Evolutionary conservation across 2,113 vertebrate genomes (phyloP), one percentile per base, ranked within the genome.

Genomic region (Seriola aureovittata): DNA sequence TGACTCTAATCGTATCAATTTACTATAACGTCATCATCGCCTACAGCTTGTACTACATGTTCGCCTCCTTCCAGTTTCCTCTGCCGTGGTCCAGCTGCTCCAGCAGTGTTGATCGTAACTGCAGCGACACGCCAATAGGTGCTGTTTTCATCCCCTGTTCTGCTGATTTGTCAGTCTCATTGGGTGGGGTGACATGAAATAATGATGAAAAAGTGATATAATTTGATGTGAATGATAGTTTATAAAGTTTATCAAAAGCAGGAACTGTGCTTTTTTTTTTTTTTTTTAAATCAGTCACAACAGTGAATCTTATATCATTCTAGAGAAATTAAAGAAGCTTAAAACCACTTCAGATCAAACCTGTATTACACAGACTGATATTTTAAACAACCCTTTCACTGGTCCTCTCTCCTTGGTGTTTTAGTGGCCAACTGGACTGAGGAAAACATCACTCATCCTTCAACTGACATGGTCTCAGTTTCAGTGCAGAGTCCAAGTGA

Each of bases 11-110:
- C 60, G 95, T 99, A 58, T 75, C 95, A 0, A 93, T 99, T 74
- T 99, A 99, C 91, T 99, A 99, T 80, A 99, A 98, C 0, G 96
- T 98, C 62, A 98, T 99, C 89, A 96, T 99, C 21, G 94, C 94
- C 78, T 99, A 99, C 63, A 96, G 97, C 8, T 89, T 99, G 75
- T 99, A 97, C 92, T 99, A 99, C 89, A 89, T 99, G 73, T 99
- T 98, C 85, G 96, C 97, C 62, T 99, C 98, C 7, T 97, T 99
- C 94, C 97, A 96, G 94, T 95, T 73, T 78, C 94, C 96, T 23
- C 80, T 99, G 8, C 98, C 98, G 0, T 99, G 98, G 98, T 93
- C 94, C 1, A 80, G 85, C 0, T 98, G 97, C 88, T 86, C 81
- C 50, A 87, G 75, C 16, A 96, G 95, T 96, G 89, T 96, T 25